These are phyloP conservation scores for Meiosimyza decipiens DNA, from an alignment of 2,888 invertebrate genomes.

Conservation along the genomic window DNA sequence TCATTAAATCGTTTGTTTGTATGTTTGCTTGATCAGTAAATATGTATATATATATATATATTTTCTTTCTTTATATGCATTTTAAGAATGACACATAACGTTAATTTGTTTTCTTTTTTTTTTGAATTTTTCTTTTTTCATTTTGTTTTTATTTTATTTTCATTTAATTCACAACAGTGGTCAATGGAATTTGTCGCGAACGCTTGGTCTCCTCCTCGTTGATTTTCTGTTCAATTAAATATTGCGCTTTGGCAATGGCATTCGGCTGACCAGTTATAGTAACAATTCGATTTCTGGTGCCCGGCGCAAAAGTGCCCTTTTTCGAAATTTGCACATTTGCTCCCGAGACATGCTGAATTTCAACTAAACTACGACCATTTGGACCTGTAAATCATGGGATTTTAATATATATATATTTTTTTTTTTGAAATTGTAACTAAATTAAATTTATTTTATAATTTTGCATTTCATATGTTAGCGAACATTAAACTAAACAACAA, in stretches of 20 bases:
- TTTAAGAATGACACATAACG: neutral
- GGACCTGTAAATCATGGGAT: constrained; percentile 73
- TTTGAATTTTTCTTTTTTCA: constrained; percentile 13
- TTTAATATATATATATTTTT: constrained; percentile 35
- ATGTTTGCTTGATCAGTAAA: constrained; percentile 5
- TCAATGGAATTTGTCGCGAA: constrained; percentile 86
- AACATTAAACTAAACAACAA: neutral
- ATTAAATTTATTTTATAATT: constrained; percentile 22
- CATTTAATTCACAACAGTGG: constrained; percentile 66
- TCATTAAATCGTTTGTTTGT: constrained; percentile 8
- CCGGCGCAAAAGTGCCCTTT: constrained; percentile 97
- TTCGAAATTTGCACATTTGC: constrained; percentile 99
- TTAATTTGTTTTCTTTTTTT: constrained; percentile 1
- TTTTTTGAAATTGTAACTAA: constrained; percentile 27
- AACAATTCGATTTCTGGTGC: constrained; percentile 96
- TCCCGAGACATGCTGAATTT: constrained; percentile 96
- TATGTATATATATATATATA: constrained; percentile 23
- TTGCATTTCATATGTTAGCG: constrained; percentile 7
- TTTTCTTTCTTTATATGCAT: constrained; percentile 31
- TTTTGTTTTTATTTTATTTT: constrained; percentile 42
- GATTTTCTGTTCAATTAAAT: constrained; percentile 96
- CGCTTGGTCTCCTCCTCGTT: constrained; percentile 95
- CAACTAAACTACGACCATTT: constrained; percentile 94
- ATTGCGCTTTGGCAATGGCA: constrained; percentile 92
- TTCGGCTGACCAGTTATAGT: constrained; percentile 91